Evolutionary conservation across 2,888 invertebrate genomes (phyloP), one percentile per base, ranked within the genome.

Genomic region (Andrena praecox): DNA sequence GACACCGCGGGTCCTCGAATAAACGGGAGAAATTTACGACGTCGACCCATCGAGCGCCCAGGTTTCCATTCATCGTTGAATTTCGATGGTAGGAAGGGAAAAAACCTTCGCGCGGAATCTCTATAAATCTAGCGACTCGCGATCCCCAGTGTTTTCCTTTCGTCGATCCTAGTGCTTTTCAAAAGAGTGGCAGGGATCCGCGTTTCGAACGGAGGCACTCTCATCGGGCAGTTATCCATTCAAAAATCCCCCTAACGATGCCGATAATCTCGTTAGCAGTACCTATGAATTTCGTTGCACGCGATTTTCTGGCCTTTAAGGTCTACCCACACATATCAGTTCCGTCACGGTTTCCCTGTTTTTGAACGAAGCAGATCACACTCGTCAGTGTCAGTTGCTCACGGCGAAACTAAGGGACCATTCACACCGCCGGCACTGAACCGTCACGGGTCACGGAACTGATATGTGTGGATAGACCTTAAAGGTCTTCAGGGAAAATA

Each of bases 261-360:
- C 10, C 29, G 31, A 31, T 67, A 67, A 67, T 29, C 52, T 67
- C 31, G 66, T 66, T 66, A 66, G 8, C 16, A 8, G 64, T 20
- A n/a, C 12, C 31, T 52, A 16, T n/a, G 31, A 50, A 50, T n/a
- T n/a, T 67, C 52, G 42, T n/a, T 4, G 48, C 12, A n/a, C 10
- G 48, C 66, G 29, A 67, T 31, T 50, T 50, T 16, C 1, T 3
- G 66, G 16, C 29, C 6, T 24, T 50, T 16, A 29, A n/a, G 29
- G n/a, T 12, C 4, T 4, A 42, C 1, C 12, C 42, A 42, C 42
- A 12, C 42, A 4, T 12, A 3, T 42, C 12, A 42, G 42, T 42
- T 4, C 42, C 12, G 12, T 42, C 12, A 5, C 12, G 16, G 42
- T 16, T 42, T 42, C 16, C 1, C 12, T 12, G 42, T 42, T 42